A percentile compares a stretch with the other conserved stretches of the same genome.
Evolutionary conservation across 2,888 invertebrate species (phyloP).

Genomic region (Diplolepis rosae): DNA sequence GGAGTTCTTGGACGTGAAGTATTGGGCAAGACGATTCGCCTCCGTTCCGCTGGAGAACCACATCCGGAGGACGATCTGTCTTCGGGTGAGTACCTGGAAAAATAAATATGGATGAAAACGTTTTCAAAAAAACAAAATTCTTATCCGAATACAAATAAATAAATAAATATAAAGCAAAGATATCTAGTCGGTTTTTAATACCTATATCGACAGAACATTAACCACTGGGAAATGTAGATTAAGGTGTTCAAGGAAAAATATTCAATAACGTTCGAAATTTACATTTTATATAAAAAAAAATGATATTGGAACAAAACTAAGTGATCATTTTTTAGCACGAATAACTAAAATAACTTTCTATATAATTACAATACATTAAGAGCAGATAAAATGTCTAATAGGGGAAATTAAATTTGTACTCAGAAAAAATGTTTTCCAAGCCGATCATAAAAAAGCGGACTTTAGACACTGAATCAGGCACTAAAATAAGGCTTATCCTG

Average conservation of each 20-base stretch:
- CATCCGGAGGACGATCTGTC: constrained; percentile 67
- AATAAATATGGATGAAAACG: background rate
- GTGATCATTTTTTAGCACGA: no score
- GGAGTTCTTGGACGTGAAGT: constrained; percentile 50
- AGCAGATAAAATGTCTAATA: background rate
- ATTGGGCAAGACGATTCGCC: constrained; percentile 48
- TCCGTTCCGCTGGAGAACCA: constrained; percentile 67
- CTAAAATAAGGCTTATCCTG: background rate
- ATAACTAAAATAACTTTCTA: no score
- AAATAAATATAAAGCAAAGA: background rate
- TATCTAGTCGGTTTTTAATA: background rate
- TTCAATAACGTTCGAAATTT: no score
- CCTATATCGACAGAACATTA: no score
- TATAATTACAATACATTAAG: no score
- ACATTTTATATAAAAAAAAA: no score
- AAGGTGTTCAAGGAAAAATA: no score
- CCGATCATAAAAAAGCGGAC: background rate
- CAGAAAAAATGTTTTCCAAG: background rate
- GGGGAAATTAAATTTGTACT: background rate
- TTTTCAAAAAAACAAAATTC: background rate
- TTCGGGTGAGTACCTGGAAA: constrained; percentile 63
- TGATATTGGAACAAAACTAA: no score
- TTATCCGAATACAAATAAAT: background rate
- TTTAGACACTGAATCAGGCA: background rate
- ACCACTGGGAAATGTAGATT: no score